Base-by-base conservation (phyloP, 2,797 vertebrate genomes). In the Aldrovandia affinis region DNA sequence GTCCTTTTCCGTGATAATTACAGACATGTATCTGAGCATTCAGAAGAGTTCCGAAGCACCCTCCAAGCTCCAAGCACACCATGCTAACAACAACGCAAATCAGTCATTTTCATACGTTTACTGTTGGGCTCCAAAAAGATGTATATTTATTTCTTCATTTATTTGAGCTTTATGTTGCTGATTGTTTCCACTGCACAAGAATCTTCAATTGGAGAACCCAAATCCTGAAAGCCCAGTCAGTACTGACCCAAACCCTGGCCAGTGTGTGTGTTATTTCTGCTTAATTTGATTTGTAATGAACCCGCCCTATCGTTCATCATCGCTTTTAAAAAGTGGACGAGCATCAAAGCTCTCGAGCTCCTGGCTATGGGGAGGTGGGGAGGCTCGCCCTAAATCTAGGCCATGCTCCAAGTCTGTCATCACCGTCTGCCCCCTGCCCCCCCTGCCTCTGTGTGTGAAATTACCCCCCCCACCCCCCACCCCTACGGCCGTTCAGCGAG, bases 251-350 rank as follows among this genome's bases (percentile, higher is more conserved):
- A n/a, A n/a, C n/a, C n/a, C n/a, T n/a, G n/a, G n/a, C n/a, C n/a
- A n/a, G n/a, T n/a, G n/a, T n/a, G 20, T 25, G 6, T 22, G 55
- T 18, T 59, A 18, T 22, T 4, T 59, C 20, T 86, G 88, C 90
- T 92, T 89, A 91, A 89, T 86, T 90, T 63, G 61, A 12, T 63
- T 63, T 63, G 6, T n/a, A 90, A 80, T 78, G 78, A 89, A 92
- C 88, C 87, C n/a, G 89, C 88, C 93, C 90, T 88, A 92, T 93
- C 90, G 90, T 88, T 90, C 85, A 81, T 87, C 85, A 86, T 85
- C 91, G 89, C 93, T 92, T 93, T 88, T n/a, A n/a, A n/a, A n/a
- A 91, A 85, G 89, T 85, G 92, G 90, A 91, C 86, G 61, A 55
- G 42, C 87, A 61, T 87, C 59, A 81, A 73, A 82, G 81, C 52